Percentiles rank a stretch among this genome's conserved stretches.
These are phyloP conservation scores for Oncorhynchus tshawytscha DNA, from an alignment of 2,113 vertebrate genomes.

Conservation along the genomic window DNA sequence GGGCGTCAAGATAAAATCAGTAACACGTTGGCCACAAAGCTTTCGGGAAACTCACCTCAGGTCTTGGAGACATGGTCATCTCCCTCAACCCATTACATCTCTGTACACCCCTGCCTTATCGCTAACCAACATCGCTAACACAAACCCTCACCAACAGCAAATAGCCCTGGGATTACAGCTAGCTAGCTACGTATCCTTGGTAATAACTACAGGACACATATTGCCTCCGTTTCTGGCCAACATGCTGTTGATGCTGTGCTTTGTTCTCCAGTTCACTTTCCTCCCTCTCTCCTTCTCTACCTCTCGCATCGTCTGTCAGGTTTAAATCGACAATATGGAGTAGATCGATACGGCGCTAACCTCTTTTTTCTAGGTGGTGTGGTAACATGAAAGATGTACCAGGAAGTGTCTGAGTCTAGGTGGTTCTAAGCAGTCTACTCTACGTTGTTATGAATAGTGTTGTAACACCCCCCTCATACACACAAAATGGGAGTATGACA, in stretches of 20 bases:
- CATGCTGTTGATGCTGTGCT: not conserved
- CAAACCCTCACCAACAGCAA: slow-evolving; percentile 2
- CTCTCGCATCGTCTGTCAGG: too few relatives aligned
- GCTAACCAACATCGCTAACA: not conserved
- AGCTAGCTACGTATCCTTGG: not conserved
- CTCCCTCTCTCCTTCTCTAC: too few relatives aligned
- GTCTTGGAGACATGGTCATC: not conserved
- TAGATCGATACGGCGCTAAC: too few relatives aligned
- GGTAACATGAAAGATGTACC: not conserved
- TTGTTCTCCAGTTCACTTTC: not conserved
- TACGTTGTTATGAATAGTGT: not conserved
- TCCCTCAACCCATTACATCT: not conserved
- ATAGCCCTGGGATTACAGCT: not conserved
- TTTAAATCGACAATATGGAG: too few relatives aligned
- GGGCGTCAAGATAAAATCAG: too few relatives aligned
- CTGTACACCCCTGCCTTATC: not conserved
- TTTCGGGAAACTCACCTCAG: too few relatives aligned
- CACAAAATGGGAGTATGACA: not conserved
- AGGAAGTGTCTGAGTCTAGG: not conserved
- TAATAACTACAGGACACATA: slow-evolving; percentile 14
- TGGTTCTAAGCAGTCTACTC: not conserved
- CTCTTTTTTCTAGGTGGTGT: not conserved
- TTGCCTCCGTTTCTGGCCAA: not conserved
- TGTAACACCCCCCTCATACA: slow-evolving; percentile 1
- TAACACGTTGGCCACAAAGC: too few relatives aligned